These are phyloP conservation scores for Paraescarpia echinospica DNA, from an alignment of 1,140 invertebrate genomes.

Conservation along the genomic window DNA sequence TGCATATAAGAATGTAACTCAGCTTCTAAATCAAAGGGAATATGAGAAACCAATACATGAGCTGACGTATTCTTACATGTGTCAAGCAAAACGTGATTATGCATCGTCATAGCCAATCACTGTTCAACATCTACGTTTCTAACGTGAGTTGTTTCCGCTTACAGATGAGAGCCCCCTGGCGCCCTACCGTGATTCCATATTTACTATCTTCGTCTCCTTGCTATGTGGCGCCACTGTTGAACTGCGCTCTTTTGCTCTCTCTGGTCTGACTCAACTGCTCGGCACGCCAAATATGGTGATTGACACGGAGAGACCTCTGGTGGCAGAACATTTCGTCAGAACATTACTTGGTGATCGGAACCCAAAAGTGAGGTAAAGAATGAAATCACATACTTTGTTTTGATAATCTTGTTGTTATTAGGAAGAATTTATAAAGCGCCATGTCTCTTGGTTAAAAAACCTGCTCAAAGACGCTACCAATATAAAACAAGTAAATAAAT, in stretches of 20 bases:
- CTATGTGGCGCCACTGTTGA: slow-evolving; percentile 16
- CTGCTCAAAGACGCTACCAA: too few species aligned
- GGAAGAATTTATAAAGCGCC: too few species aligned
- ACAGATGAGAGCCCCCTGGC: not conserved
- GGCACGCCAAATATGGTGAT: slow-evolving; percentile 16
- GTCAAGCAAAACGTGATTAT: too few species aligned
- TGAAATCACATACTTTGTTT: not conserved
- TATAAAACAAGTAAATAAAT: too few species aligned
- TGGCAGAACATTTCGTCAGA: slow-evolving; percentile 10
- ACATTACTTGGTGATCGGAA: slow-evolving; percentile 6
- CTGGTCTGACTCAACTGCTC: slow-evolving; percentile 1
- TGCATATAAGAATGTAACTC: too few species aligned
- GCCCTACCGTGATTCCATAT: slow-evolving; percentile 4
- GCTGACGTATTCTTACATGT: too few species aligned
- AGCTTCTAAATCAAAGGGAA: too few species aligned
- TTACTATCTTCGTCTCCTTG: slow-evolving; percentile 14
- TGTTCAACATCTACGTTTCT: not conserved
- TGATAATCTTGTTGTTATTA: too few species aligned
- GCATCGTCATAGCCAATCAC: too few species aligned
- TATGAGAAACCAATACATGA: too few species aligned
- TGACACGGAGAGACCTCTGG: slow-evolving; percentile 7
- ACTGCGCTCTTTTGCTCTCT: slow-evolving; percentile 7
- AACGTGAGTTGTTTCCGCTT: not conserved
- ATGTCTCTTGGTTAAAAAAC: too few species aligned
- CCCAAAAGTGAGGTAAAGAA: not conserved